Evolutionary conservation across 2,797 vertebrate species (phyloP).

Genomic region (Periparus ater): DNA sequence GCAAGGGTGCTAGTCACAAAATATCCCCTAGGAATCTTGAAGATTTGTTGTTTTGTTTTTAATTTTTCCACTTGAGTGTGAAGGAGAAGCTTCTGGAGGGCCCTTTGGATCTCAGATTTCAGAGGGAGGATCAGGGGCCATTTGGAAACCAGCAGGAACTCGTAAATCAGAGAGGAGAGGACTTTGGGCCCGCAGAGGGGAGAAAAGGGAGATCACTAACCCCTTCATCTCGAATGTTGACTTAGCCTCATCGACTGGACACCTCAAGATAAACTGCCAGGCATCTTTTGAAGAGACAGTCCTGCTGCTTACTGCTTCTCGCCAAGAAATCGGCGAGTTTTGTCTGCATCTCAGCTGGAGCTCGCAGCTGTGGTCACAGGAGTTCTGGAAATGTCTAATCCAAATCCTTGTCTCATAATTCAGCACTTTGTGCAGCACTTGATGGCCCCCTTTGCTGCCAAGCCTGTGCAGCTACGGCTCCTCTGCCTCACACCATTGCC

Average conservation of each 20-base stretch:
- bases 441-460: not conserved
- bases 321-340: not conserved
- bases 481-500: not conserved
- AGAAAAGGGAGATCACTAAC: not conserved
- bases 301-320: not conserved
- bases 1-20: not conserved
- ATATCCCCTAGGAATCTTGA: not conserved
- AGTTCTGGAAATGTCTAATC: not conserved
- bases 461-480: fast-evolving
- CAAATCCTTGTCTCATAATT: not conserved
- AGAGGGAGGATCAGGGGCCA: not conserved
- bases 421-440: not conserved
- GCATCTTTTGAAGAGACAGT: not conserved
- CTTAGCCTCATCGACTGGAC: not conserved
- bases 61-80: not conserved
- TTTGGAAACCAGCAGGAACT: constrained; percentile 39
- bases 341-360: not conserved
- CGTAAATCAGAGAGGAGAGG: constrained; percentile 29
- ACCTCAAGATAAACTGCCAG: constrained; percentile 33
- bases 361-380: not conserved
- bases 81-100: not conserved
- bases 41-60: not conserved
- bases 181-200: not conserved
- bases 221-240: constrained; percentile 47
- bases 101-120: constrained; percentile 24